Evolutionary conservation across 2,113 vertebrate species (phyloP), one percentile per base, ranked within the genome.

Genomic region (Lasiurus cinereus): DNA sequence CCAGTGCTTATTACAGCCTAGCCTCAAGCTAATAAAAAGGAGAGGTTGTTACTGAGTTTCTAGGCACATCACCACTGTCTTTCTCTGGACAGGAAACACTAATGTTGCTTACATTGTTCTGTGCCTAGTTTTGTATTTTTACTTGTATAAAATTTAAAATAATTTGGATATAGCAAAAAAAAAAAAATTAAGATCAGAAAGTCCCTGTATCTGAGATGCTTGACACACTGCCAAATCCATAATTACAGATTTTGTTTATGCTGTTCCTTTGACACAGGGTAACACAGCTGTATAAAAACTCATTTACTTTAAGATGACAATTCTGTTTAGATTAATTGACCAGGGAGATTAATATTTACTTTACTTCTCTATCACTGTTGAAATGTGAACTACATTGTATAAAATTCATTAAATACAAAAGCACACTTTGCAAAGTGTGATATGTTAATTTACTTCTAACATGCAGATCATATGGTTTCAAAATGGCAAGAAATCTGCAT

Each of bases 291-390:
- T 96, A 93, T 83, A 96, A 97, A 97, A 98, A 82, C 69, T 83
- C 88, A 74, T 97, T 98, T 94, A 91, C 84, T 93, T 96, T 94
- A 94, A 77, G 67, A 83, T 97, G 94, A 96, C 93, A 97, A 93
- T 98, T 97, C 62, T 93, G 80, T 95, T 94, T 70, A 97, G 92
- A 97, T 97, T 98, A 98, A 98, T 96, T 96, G 93, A 86, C 96
- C 91, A 92, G 94, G 92, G 94, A 97, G 77, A 98, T 97, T 97
- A 97, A 97, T 98, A 98, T 97, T 98, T 98, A 96, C 95, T 94
- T 79, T 96, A 93, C 78, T 97, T 96, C 87, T 33, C 33, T 94
- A 95, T 89, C 76, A 93, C 52, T 94, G 87, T 76, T 96, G 94
- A 97, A 97, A 96, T 93, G 70, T 96, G 96, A 97, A 97, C 90